Evolutionary conservation across 2,888 invertebrate genomes (phyloP).

Genomic region (Nebria brevicollis): DNA sequence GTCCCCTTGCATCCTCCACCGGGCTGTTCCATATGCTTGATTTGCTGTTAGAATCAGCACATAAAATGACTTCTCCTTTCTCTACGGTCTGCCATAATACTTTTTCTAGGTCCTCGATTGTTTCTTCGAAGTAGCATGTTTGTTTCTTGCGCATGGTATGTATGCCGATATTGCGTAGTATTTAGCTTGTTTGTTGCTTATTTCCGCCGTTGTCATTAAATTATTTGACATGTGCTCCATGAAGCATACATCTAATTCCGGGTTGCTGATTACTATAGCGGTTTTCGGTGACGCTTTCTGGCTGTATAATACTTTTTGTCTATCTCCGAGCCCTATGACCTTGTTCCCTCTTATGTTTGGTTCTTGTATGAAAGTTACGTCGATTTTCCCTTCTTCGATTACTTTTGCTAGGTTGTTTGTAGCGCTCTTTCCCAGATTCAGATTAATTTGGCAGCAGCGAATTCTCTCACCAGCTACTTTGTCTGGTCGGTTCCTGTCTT

Average conservation of each 20-base stretch:
- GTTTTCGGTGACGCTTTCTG: neutral
- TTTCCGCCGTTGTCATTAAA: neutral
- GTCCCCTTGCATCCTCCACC: neutral
- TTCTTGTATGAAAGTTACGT: constrained; percentile 25
- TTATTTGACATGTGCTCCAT: neutral
- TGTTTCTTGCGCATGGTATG: neutral
- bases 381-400: neutral
- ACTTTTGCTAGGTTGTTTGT: constrained; percentile 12
- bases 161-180: constrained; percentile 5
- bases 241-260: neutral
- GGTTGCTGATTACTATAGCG: neutral
- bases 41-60: neutral
- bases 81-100: neutral
- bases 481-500: too few relatives aligned
- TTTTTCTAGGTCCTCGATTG: neutral
- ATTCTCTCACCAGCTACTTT: too few relatives aligned
- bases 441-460: neutral
- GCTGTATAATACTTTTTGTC: neutral
- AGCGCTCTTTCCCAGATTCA: neutral
- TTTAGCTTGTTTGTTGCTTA: neutral
- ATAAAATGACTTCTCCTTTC: neutral
- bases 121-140: neutral
- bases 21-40: neutral
- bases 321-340: constrained; percentile 7
- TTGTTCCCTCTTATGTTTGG: constrained; percentile 6